These are phyloP conservation scores for Lomographa bimaculata DNA, from an alignment of 2,888 invertebrate genomes.

Conservation along the genomic window DNA sequence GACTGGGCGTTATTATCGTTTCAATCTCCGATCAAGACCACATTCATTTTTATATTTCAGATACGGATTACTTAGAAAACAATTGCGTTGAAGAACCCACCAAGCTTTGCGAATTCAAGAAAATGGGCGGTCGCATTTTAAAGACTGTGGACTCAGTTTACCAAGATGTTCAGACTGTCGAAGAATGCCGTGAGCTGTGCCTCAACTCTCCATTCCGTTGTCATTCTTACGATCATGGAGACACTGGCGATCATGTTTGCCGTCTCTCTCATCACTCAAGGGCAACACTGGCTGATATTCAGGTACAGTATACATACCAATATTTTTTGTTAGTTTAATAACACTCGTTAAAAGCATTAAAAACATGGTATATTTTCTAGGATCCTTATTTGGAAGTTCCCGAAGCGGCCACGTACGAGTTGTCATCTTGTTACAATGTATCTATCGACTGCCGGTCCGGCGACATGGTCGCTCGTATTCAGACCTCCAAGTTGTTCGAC, in stretches of 20 bases:
- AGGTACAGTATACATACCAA: conserved; percentile 75
- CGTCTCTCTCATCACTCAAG: conserved; percentile 95
- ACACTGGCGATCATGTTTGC: conserved; percentile 96
- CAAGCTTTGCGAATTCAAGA: conserved; percentile 96
- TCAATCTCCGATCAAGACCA: conserved; percentile 19
- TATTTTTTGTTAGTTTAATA: too few species aligned
- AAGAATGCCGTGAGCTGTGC: conserved; percentile 95
- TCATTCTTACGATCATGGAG: conserved; percentile 97
- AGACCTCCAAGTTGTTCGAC: conserved; percentile 95
- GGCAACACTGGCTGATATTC: conserved; percentile 93
- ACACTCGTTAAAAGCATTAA: too few species aligned
- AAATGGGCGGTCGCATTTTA: conserved; percentile 92
- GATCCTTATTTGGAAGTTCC: conserved; percentile 95
- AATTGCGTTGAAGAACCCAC: conserved; percentile 97
- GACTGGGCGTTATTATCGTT: too few species aligned
- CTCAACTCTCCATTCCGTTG: conserved; percentile 94
- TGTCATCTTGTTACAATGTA: conserved; percentile 97
- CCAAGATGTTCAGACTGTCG: conserved; percentile 93
- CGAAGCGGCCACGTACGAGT: conserved; percentile 95
- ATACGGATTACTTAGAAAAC: conserved; percentile 94
- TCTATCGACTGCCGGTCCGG: conserved; percentile 96
- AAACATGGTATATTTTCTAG: too few species aligned
- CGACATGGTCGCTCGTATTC: conserved; percentile 96
- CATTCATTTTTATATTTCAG: conserved; percentile 43
- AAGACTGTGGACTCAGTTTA: conserved; percentile 97